Evolutionary conservation across 2,888 invertebrate species (phyloP).

Genomic region (Elaeidobius kamerunicus): DNA sequence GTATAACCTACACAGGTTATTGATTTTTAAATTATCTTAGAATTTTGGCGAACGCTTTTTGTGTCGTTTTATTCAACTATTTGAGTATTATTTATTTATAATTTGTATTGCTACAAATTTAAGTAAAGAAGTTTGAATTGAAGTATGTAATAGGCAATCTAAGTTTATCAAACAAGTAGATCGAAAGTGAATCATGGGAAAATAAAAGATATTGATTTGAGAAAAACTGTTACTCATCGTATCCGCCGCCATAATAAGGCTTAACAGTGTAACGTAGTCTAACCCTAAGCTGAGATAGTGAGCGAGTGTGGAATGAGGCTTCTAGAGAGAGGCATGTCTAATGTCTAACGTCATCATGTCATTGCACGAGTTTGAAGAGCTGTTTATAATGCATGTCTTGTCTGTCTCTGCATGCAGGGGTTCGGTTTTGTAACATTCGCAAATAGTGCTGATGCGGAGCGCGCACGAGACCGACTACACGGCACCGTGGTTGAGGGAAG

Average conservation of each 20-base stretch:
- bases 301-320: slow-evolving; percentile 50
- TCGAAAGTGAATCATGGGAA: too few species aligned
- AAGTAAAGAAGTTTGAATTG: too few species aligned
- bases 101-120: too few species aligned
- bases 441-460: slow-evolving; percentile 99
- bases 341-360: slow-evolving; percentile 56
- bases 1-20: too few species aligned
- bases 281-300: slow-evolving; percentile 38
- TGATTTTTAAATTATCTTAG: too few species aligned
- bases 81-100: too few species aligned
- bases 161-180: too few species aligned
- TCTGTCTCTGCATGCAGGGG: slow-evolving; percentile 98
- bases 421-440: slow-evolving; percentile 99
- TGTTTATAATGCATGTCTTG: slow-evolving; percentile 90
- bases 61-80: too few species aligned
- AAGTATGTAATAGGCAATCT: too few species aligned
- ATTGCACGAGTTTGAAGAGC: slow-evolving; percentile 77
- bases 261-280: slow-evolving; percentile 44
- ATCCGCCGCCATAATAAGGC: slow-evolving; percentile 37
- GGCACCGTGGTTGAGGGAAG: slow-evolving; percentile 99
- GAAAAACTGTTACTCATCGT: slow-evolving; percentile 27
- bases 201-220: neutral
- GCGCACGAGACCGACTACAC: slow-evolving; percentile 99
- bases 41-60: too few species aligned
- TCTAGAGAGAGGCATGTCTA: slow-evolving; percentile 40